These are phyloP conservation scores for Prionace glauca DNA, from an alignment of 2,797 vertebrate species.

Conservation along the genomic window DNA sequence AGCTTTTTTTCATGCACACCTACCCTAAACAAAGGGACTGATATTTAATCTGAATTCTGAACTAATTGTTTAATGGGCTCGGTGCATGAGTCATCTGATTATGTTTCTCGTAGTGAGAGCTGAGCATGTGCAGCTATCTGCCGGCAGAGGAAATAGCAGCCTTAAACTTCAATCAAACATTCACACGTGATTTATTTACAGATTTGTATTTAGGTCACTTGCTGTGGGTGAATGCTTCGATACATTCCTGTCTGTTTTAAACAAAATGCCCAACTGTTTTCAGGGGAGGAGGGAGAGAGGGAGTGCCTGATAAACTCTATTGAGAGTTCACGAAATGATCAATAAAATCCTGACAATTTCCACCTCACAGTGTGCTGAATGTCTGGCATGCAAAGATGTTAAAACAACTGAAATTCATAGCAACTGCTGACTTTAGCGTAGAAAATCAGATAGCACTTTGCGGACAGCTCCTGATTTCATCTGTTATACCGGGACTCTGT, in stretches of 20 bases:
- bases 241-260: background rate
- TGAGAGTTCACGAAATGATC: background rate
- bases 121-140: background rate
- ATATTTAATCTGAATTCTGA: background rate
- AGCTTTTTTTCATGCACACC: background rate
- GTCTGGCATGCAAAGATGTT: constrained; percentile 23
- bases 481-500: background rate
- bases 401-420: constrained; percentile 9
- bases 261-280: background rate
- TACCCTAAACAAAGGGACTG: background rate
- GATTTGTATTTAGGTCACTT: background rate
- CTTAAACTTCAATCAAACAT: constrained; percentile 3
- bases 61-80: background rate
- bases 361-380: background rate
- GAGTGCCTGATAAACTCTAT: background rate
- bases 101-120: background rate
- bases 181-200: background rate
- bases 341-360: background rate
- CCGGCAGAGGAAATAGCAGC: background rate
- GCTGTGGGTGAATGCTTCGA: background rate
- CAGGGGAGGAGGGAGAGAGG: background rate
- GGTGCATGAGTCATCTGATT: background rate
- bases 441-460: constrained; percentile 11
- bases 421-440: background rate
- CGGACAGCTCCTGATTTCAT: constrained; percentile 28